phyloP scores from a whole-genome alignment of 2,888 invertebrate species.

The Leucania comma region DNA sequence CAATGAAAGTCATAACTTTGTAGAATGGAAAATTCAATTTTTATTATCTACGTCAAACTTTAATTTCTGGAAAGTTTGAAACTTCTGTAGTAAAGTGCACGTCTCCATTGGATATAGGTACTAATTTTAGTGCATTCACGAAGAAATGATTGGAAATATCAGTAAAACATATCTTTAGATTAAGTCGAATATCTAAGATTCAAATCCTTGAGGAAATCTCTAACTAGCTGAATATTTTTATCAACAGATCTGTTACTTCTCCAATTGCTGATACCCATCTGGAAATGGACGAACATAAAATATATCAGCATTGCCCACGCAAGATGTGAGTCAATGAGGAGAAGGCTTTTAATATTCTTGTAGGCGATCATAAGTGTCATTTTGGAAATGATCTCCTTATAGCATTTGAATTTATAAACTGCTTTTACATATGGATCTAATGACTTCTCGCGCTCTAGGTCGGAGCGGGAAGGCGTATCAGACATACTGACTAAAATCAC shows the following conservation, averaged over 20 bases:
- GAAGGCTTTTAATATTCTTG: slow-evolving; percentile 23
- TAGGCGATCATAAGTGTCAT: slow-evolving; percentile 23
- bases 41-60: slow-evolving; percentile 38
- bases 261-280: slow-evolving; percentile 39
- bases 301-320: slow-evolving; percentile 42
- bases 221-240: slow-evolving; percentile 47
- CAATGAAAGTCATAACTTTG: slow-evolving; percentile 54
- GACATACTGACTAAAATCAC: too few relatives aligned
- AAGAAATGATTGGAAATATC: neutral
- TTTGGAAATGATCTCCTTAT: slow-evolving; percentile 4
- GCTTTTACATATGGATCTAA: neutral
- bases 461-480: too few relatives aligned
- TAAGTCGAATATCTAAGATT: slow-evolving; percentile 16
- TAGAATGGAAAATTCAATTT: slow-evolving; percentile 50
- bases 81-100: slow-evolving; percentile 25
- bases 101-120: slow-evolving; percentile 7
- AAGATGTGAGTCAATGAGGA: slow-evolving; percentile 29
- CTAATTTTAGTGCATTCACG: neutral
- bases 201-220: slow-evolving; percentile 35
- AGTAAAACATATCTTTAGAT: slow-evolving; percentile 18
- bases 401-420: neutral
- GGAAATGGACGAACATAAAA: slow-evolving; percentile 27
- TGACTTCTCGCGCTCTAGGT: too few relatives aligned
- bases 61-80: slow-evolving; percentile 42
- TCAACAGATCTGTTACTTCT: slow-evolving; percentile 21